Evolutionary conservation across 2,797 vertebrate genomes (phyloP).

Genomic region (Thripadectes ignobilis): DNA sequence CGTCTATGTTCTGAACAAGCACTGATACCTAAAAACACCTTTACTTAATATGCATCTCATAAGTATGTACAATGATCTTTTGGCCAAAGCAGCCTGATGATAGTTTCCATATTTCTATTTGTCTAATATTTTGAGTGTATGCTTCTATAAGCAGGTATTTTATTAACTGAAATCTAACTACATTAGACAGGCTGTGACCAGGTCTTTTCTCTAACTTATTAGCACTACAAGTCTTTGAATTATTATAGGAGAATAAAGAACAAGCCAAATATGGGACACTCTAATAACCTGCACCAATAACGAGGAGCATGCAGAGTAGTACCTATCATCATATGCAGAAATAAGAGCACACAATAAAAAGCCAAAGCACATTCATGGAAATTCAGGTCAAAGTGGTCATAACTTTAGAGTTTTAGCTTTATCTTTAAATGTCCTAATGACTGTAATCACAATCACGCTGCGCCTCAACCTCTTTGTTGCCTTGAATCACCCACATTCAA

Average conservation of each 20-base stretch:
- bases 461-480: constrained; percentile 24
- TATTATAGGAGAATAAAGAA: neutral
- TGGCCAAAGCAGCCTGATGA: neutral
- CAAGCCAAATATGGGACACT: neutral
- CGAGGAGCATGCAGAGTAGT: neutral
- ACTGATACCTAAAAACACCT: neutral
- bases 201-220: neutral
- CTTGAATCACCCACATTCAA: constrained; percentile 9
- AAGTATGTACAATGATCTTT: neutral
- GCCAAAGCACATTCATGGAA: neutral
- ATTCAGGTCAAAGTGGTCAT: constrained; percentile 34
- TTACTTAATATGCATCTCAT: neutral
- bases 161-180: neutral
- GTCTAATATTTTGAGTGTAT: neutral
- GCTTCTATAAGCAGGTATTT: neutral
- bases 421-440: constrained; percentile 11
- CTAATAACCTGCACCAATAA: neutral
- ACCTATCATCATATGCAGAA: neutral
- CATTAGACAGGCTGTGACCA: neutral
- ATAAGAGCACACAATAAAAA: neutral
- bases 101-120: neutral
- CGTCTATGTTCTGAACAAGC: neutral
- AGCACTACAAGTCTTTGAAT: neutral
- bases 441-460: constrained; percentile 13
- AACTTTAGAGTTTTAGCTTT: neutral